Conservation (phyloP, 2,797 vertebrate species). For the Bovichtus variegatus region DNA sequence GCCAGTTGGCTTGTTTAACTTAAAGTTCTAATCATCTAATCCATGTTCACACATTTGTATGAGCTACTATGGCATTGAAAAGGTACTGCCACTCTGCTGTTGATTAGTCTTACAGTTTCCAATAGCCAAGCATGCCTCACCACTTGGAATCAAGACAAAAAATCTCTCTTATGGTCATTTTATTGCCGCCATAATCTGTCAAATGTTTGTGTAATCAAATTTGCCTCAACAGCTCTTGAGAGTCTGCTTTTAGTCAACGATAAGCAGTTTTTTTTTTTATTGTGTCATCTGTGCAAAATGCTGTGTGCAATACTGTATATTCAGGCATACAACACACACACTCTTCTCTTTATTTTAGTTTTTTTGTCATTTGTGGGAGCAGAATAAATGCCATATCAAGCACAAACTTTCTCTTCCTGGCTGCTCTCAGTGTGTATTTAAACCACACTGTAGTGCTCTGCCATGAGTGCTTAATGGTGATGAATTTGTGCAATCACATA, state of each 20-base stretch:
- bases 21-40: slow-evolving; percentile 5
- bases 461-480: slow-evolving; percentile 72
- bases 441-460: slow-evolving; percentile 54
- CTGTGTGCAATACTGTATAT: slow-evolving; percentile 2
- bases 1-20: neutral
- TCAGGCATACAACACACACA: neutral
- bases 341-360: neutral
- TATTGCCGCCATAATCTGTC: slow-evolving; percentile 38
- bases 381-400: neutral
- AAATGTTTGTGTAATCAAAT: slow-evolving; percentile 55
- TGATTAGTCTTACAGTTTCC: slow-evolving; percentile 31
- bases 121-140: slow-evolving; percentile 55
- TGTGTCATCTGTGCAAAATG: slow-evolving; percentile 7
- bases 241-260: slow-evolving; percentile 30
- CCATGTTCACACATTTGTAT: slow-evolving; percentile 40
- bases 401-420: slow-evolving; percentile 16
- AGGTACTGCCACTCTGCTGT: slow-evolving; percentile 2
- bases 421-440: slow-evolving; percentile 51
- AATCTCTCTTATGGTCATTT: slow-evolving; percentile 39
- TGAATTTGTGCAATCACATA: slow-evolving; percentile 76
- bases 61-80: slow-evolving; percentile 31
- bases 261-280: slow-evolving; percentile 14
- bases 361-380: neutral
- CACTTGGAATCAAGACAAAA: slow-evolving; percentile 45
- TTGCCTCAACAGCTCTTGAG: slow-evolving; percentile 28